These are phyloP conservation scores for Myripristis murdjan DNA, from an alignment of 2,797 vertebrate genomes.

Conservation along the genomic window DNA sequence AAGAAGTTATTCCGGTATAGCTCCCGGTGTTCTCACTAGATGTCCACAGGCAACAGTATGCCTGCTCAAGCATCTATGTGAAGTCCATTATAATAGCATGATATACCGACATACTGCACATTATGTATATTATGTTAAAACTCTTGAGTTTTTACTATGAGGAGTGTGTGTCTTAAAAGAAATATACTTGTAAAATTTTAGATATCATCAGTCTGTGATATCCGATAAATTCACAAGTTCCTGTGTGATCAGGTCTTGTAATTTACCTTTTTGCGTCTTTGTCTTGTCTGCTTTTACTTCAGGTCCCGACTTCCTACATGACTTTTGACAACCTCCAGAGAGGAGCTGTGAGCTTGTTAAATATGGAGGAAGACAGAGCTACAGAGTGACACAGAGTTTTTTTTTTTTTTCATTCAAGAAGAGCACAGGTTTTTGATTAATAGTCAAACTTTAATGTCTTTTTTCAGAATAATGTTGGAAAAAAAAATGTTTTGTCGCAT, in stretches of 20 bases:
- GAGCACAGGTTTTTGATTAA: too few species aligned
- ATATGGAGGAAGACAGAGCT: too few species aligned
- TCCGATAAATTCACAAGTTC: background rate
- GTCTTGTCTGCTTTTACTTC: conserved; percentile 47
- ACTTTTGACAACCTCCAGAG: conserved; percentile 21
- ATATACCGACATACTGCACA: background rate
- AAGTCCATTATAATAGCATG: background rate
- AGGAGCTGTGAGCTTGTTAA: conserved; percentile 23
- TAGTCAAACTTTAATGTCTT: too few species aligned
- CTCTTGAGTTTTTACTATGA: background rate
- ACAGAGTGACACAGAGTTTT: too few species aligned
- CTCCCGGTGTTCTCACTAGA: background rate
- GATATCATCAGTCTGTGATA: too few species aligned
- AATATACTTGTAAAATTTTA: too few species aligned
- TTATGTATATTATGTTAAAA: background rate
- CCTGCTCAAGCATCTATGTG: background rate
- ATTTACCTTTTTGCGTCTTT: background rate
- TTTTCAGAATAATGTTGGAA: too few species aligned
- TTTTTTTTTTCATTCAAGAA: too few species aligned
- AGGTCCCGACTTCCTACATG: conserved; percentile 58
- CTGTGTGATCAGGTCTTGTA: background rate
- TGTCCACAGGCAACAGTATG: background rate
- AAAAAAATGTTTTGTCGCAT: too few species aligned
- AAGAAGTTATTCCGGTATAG: conserved; percentile 15
- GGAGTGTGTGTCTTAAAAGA: too few species aligned